phyloP scores from a whole-genome alignment of 2,113 vertebrate genomes.

The Antechinus flavipes region DNA sequence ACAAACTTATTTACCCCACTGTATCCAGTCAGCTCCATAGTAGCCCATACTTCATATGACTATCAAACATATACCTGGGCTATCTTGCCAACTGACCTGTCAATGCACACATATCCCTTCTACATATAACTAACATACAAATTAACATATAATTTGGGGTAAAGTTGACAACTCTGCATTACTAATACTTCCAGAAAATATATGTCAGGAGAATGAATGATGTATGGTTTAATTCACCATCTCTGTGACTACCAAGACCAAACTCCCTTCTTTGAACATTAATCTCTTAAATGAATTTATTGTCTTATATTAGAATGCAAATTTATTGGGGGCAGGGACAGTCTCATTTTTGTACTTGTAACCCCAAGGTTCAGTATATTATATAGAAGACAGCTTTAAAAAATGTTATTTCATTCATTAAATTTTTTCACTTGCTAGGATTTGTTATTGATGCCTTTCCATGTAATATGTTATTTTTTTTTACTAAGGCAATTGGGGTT shows the following conservation, averaged over 20 bases:
- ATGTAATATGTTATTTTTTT: not conserved
- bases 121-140: not conserved
- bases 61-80: not conserved
- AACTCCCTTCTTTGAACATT: not conserved
- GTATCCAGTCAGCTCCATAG: not conserved
- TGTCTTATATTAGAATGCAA: not conserved
- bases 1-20: not conserved
- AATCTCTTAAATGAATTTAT: not conserved
- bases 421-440: not conserved
- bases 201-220: not conserved
- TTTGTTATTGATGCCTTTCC: not conserved
- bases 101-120: not conserved
- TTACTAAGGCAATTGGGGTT: too few species aligned
- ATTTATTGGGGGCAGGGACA: not conserved
- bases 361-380: not conserved
- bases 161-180: not conserved
- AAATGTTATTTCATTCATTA: not conserved
- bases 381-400: not conserved
- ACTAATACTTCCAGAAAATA: not conserved
- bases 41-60: not conserved
- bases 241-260: not conserved
- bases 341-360: not conserved
- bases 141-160: too few species aligned
- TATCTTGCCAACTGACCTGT: not conserved
- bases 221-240: not conserved